Evolutionary conservation across 2,888 invertebrate species (phyloP).

Genomic region (Venusia cambrica): DNA sequence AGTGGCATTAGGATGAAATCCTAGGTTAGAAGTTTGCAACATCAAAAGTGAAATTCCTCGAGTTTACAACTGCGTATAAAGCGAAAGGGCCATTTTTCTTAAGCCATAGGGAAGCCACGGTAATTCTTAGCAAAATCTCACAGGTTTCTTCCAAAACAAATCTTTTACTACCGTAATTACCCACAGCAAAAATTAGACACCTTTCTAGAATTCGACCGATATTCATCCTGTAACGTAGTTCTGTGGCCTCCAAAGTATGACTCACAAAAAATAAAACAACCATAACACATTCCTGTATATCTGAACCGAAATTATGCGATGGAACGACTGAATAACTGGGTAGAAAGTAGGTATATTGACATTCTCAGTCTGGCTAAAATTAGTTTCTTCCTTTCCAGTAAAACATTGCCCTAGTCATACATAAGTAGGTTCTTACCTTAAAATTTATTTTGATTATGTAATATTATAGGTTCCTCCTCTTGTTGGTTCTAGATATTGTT

Average conservation of each 20-base stretch:
- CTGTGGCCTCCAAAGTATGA: slow-evolving; percentile 31
- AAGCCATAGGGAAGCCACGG: slow-evolving; percentile 15
- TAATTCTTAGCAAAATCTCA: slow-evolving; percentile 8
- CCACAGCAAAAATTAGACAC: slow-evolving; percentile 24
- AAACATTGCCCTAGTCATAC: too few relatives aligned
- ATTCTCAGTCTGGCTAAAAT: too few relatives aligned
- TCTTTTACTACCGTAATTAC: slow-evolving; percentile 1
- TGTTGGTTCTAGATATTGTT: too few relatives aligned
- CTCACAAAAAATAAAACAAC: slow-evolving; percentile 29
- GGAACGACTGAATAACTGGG: neutral
- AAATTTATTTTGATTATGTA: slow-evolving; percentile 38
- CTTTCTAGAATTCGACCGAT: slow-evolving; percentile 38
- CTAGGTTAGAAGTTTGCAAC: slow-evolving; percentile 49
- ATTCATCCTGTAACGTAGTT: slow-evolving; percentile 24
- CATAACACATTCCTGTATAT: slow-evolving; percentile 8
- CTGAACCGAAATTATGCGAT: neutral
- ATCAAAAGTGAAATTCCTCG: slow-evolving; percentile 56
- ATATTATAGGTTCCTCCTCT: slow-evolving; percentile 35
- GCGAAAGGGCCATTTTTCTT: slow-evolving; percentile 64
- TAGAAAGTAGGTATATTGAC: too few relatives aligned
- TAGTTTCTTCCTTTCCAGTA: too few relatives aligned
- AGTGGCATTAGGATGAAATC: slow-evolving; percentile 60
- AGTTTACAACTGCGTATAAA: slow-evolving; percentile 64
- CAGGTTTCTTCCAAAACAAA: neutral
- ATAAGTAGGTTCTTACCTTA: slow-evolving; percentile 19